These are phyloP conservation scores for Pipistrellus pygmaeus DNA, from an alignment of 2,797 vertebrate genomes.

Conservation along the genomic window DNA sequence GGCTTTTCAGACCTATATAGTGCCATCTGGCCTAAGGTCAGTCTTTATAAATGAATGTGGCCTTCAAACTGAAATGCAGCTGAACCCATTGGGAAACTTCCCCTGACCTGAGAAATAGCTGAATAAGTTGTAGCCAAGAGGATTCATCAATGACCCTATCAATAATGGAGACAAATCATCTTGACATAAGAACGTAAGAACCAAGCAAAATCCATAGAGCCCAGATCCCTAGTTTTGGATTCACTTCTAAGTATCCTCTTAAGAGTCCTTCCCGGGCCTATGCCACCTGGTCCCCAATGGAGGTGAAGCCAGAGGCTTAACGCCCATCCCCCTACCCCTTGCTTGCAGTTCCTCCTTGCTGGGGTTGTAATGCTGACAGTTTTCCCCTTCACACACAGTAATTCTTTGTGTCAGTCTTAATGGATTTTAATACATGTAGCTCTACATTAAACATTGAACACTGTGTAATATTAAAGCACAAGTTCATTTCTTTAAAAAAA, in stretches of 20 bases:
- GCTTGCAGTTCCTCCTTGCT: not conserved
- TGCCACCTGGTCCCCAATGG: not conserved
- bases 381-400: not conserved
- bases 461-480: not conserved
- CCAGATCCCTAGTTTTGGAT: not conserved
- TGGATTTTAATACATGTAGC: not conserved
- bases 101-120: not conserved
- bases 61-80: not conserved
- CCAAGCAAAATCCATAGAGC: not conserved
- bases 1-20: not conserved
- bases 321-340: accelerated
- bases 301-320: not conserved
- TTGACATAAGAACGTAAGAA: not conserved
- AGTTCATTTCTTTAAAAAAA: not conserved
- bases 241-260: not conserved
- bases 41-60: not conserved
- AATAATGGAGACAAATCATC: not conserved
- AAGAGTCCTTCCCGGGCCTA: not conserved
- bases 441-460: not conserved
- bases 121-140: not conserved
- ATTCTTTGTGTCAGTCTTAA: not conserved
- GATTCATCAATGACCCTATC: not conserved
- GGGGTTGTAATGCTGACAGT: not conserved
- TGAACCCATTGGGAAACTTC: not conserved
- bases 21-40: not conserved